Conservation (phyloP, 2,797 vertebrate species). For the Premnoplex brunnescens region DNA sequence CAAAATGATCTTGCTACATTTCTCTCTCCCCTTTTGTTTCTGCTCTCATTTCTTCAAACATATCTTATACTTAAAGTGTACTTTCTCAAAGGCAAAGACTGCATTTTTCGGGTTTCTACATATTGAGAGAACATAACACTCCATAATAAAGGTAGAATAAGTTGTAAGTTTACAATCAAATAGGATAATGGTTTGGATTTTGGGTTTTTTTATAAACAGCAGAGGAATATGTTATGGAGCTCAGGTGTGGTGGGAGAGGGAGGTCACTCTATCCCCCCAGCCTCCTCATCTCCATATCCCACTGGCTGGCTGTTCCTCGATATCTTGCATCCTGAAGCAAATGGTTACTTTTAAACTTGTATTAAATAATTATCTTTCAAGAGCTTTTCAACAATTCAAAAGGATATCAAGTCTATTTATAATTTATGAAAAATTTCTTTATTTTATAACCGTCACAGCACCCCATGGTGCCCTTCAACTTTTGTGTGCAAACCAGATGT, state of each 20-base stretch:
- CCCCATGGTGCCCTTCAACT: background rate
- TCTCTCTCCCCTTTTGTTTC: background rate
- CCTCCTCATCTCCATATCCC: accelerated
- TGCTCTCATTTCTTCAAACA: background rate
- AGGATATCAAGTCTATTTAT: background rate
- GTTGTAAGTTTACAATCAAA: background rate
- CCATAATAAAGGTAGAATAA: background rate
- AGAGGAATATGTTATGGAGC: background rate
- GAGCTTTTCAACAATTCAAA: background rate
- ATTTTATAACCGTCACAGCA: background rate
- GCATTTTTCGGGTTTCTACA: background rate
- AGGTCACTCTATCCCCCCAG: accelerated
- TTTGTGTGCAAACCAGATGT: background rate
- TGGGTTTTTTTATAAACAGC: background rate
- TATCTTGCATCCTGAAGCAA: background rate
- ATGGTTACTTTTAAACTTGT: background rate
- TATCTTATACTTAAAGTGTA: background rate
- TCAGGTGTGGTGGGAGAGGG: background rate
- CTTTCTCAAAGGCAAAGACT: background rate
- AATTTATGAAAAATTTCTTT: background rate
- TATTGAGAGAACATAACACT: background rate
- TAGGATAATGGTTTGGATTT: background rate
- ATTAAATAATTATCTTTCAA: background rate
- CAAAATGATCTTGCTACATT: background rate
- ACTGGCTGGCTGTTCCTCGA: background rate